Percentiles rank a stretch among this genome's conserved stretches.
These are phyloP conservation scores for Peromyscus eremicus DNA, from an alignment of 2,797 vertebrate genomes.

Conservation along the genomic window DNA sequence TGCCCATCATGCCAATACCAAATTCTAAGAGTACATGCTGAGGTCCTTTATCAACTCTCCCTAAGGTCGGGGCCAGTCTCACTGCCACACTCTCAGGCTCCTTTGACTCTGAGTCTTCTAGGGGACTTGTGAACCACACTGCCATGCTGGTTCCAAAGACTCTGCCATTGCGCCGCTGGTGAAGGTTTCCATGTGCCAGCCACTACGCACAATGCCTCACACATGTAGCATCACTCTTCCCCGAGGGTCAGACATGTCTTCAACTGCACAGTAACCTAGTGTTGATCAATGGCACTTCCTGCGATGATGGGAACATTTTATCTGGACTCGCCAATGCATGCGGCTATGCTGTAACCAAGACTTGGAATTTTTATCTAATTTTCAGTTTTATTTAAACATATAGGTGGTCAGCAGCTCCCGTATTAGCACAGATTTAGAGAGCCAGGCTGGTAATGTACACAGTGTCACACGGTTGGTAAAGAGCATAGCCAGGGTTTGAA, in stretches of 20 bases:
- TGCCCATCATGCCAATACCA: neutral
- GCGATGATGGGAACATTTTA: neutral
- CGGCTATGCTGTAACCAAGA: neutral
- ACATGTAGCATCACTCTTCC: fast-evolving
- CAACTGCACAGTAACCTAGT: neutral
- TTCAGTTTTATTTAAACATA: neutral
- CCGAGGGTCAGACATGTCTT: neutral
- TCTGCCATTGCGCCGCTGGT: neutral
- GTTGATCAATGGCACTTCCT: neutral
- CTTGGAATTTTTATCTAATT: neutral
- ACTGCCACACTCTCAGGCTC: neutral
- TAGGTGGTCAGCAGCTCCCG: neutral
- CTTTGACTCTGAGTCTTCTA: neutral
- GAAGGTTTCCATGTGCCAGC: neutral
- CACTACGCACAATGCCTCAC: neutral
- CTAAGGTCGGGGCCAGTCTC: neutral
- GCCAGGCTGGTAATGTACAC: neutral
- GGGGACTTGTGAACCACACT: neutral
- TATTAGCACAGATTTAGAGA: neutral
- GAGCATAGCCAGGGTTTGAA: neutral
- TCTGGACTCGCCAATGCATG: too few species aligned
- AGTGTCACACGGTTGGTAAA: neutral
- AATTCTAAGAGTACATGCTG: neutral
- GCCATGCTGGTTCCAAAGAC: fast-evolving
- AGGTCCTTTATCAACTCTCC: neutral